Conservation (phyloP, 2,888 invertebrate species). For the Trichogramma dendrolimi region DNA sequence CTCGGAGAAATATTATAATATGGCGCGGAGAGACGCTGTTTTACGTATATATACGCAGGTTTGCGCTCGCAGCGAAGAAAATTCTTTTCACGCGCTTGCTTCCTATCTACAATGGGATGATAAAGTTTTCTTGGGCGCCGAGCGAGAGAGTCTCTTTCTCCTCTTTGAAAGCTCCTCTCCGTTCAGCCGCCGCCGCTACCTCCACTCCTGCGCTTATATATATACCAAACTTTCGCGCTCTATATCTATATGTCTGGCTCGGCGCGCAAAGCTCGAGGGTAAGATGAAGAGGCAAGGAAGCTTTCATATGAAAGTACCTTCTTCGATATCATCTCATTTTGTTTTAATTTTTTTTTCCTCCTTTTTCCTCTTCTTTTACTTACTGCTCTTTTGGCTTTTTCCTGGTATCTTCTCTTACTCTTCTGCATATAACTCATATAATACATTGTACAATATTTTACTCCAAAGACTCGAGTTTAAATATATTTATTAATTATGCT, state of each 20-base stretch:
- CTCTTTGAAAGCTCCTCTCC: too few species aligned
- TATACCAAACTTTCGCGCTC: too few species aligned
- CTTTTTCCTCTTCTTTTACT: not conserved
- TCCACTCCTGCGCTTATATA: too few species aligned
- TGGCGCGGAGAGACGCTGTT: not conserved
- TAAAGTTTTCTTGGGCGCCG: too few species aligned
- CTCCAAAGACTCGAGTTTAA: too few species aligned
- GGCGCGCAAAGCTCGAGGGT: not conserved
- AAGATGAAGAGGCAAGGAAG: not conserved
- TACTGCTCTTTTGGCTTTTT: not conserved
- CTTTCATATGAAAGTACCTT: not conserved
- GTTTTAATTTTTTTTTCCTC: not conserved
- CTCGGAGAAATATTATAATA: too few species aligned
- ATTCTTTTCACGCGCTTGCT: slow-evolving; percentile 2
- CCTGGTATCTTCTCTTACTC: slow-evolving; percentile 11
- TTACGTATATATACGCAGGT: slow-evolving; percentile 5
- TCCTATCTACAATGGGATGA: too few species aligned
- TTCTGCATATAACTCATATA: too few species aligned
- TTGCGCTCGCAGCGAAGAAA: slow-evolving; percentile 7
- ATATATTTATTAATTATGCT: too few species aligned
- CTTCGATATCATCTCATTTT: not conserved
- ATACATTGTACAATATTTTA: too few species aligned
- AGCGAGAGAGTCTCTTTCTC: too few species aligned
- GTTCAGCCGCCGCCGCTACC: too few species aligned
- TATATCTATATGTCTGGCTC: not conserved